phyloP scores from a whole-genome alignment of 2,797 vertebrate species.

The Tangara arthus region DNA sequence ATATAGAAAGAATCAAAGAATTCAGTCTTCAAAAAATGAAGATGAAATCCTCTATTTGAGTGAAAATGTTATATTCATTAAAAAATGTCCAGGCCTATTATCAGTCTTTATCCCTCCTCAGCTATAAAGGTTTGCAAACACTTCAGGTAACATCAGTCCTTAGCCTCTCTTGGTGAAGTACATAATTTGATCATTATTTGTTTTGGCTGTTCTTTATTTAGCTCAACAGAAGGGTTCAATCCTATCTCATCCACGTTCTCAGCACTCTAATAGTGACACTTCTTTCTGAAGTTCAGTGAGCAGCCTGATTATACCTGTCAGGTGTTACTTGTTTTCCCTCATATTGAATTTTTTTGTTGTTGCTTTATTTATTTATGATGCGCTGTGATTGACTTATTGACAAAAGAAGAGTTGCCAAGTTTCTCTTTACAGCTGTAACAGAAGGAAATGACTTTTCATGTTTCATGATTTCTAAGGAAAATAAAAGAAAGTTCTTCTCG shows the following conservation, averaged over 20 bases:
- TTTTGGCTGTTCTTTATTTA: not conserved
- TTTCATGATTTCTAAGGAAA: not conserved
- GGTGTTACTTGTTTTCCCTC: not conserved
- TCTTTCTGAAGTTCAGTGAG: not conserved
- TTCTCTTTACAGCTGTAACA: not conserved
- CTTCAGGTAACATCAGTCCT: not conserved
- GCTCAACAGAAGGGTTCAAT: not conserved
- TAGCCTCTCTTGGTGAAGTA: not conserved
- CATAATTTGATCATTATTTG: not conserved
- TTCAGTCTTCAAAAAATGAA: conserved; percentile 29
- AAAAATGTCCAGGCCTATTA: not conserved
- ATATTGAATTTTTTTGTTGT: not conserved
- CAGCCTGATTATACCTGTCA: not conserved
- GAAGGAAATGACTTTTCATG: not conserved
- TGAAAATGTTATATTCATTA: not conserved
- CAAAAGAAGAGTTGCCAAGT: not conserved
- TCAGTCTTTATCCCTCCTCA: not conserved
- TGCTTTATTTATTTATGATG: not conserved
- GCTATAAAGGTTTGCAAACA: not conserved
- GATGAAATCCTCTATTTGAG: conserved; percentile 16
- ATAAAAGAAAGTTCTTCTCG: not conserved
- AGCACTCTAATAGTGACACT: not conserved
- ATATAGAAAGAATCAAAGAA: conserved; percentile 9
- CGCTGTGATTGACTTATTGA: not conserved
- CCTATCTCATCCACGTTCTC: not conserved